A percentile compares a stretch with the other conserved stretches of the same genome.
phyloP scores from a whole-genome alignment of 2,888 invertebrate species.

The Uloborus plumipes region DNA sequence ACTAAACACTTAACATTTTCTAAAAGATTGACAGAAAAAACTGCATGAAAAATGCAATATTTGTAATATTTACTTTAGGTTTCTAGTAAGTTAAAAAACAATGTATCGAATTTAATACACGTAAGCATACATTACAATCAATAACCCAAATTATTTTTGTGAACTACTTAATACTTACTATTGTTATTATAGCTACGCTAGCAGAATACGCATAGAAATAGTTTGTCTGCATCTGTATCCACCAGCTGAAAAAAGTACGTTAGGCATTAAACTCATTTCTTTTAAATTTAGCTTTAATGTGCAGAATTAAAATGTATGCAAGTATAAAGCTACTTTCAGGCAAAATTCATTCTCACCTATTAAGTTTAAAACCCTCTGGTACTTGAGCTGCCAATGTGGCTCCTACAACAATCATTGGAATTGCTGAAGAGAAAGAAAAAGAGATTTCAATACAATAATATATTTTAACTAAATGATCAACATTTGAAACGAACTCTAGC shows the following conservation, averaged over 20 bases:
- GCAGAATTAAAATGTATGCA: neutral
- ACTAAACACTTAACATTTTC: too few species aligned
- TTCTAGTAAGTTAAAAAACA: too few species aligned
- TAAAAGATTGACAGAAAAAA: too few species aligned
- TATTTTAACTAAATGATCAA: neutral
- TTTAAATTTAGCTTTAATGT: neutral
- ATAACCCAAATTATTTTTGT: too few species aligned
- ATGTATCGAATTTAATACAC: too few species aligned
- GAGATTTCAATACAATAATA: neutral
- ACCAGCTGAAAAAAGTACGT: constrained; percentile 41
- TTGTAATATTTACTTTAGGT: too few species aligned
- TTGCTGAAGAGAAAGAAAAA: constrained; percentile 21
- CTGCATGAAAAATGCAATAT: too few species aligned
- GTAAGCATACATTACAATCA: too few species aligned
- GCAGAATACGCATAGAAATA: constrained; percentile 59
- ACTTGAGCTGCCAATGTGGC: constrained; percentile 64
- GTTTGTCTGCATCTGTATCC: constrained; percentile 59
- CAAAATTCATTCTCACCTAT: constrained; percentile 37
- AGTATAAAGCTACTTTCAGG: neutral
- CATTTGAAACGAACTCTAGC: too few species aligned
- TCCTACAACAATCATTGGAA: constrained; percentile 64
- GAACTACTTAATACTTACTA: constrained; percentile 30
- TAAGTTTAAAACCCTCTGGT: constrained; percentile 58
- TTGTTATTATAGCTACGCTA: constrained; percentile 49
- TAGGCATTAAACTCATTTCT: neutral